Base-by-base conservation (phyloP, 2,113 vertebrate genomes). In the Channa maculata region DNA sequence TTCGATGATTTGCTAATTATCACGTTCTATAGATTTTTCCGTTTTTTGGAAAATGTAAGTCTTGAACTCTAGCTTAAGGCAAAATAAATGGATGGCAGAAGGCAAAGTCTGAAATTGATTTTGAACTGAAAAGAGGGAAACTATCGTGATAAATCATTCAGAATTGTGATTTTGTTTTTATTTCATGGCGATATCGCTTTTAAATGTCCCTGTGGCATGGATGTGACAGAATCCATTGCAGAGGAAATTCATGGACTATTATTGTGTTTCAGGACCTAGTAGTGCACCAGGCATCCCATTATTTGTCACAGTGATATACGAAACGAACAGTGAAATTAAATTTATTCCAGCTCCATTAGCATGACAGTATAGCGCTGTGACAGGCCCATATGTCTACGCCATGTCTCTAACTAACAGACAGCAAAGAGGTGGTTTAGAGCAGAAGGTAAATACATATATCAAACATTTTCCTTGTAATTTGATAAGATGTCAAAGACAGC, bases 151-250 rank as follows among this genome's bases (percentile, higher is more conserved):
- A 58, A 62, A 67, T 83, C 57, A 57, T 65, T 60, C 45, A 48
- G 24, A 50, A 24, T 8, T 64, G 6, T 63, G 75, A 80, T 58
- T 55, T 34, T 61, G 34, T 76, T 85, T 82, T 65, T 70, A 72
- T 75, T 61, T 79, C 43, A 57, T 14, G 1, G n/a, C 51, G 51
- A 73, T 76, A 64, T 34, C 55, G 53, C 39, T 75, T 65, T 48
- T 5, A 6, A 65, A 78, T 38, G 36, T 53, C 41, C 34, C 44
- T 12, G 15, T 12, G 44, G 65, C 51, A 15, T 41, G 50, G 68
- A 78, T 75, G 60, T 85, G 75, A 82, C 82, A 87, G 62, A 81
- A 75, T 86, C 77, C 65, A 74, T 66, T 54, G 46, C 59, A 60
- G 54, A 52, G 61, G 61, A 72, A 71, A 55, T 58, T 71, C 55